Percentiles rank a stretch among this genome's conserved stretches.
Evolutionary conservation across 2,888 invertebrate genomes (phyloP).

Genomic region (Cerastis rubricosa): DNA sequence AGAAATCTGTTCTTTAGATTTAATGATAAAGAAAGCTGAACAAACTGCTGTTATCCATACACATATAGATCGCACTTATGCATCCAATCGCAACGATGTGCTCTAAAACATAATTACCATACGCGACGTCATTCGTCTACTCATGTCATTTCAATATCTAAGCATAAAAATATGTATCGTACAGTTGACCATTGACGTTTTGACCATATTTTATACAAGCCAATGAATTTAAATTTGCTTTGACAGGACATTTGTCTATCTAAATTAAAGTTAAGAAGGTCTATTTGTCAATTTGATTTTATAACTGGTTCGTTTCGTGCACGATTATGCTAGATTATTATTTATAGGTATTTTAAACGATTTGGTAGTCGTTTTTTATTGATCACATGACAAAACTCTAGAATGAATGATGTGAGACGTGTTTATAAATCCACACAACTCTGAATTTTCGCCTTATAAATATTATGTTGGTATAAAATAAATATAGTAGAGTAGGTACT

Average conservation of each 20-base stretch:
- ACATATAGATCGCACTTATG: constrained; percentile 72
- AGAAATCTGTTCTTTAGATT: constrained; percentile 68
- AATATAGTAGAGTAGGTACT: not conserved
- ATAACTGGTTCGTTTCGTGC: constrained; percentile 33
- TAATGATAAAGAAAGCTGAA: constrained; percentile 68
- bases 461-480: not conserved
- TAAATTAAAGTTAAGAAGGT: constrained; percentile 41
- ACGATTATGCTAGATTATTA: constrained; percentile 39
- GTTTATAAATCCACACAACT: not conserved
- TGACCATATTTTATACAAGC: constrained; percentile 32
- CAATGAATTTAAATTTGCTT: constrained; percentile 54
- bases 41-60: constrained; percentile 63
- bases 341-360: constrained; percentile 39
- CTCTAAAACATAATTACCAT: constrained; percentile 52
- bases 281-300: constrained; percentile 57
- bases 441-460: not conserved
- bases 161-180: constrained; percentile 20
- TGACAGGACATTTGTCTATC: constrained; percentile 48
- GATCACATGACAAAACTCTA: not conserved
- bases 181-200: constrained; percentile 40
- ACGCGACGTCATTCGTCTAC: constrained; percentile 43
- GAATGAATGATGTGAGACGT: not conserved
- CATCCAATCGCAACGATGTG: constrained; percentile 74
- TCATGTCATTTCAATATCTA: constrained; percentile 26
- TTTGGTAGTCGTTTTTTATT: constrained; percentile 7